phyloP scores from a whole-genome alignment of 2,113 vertebrate species.

The Glareola pratincola region DNA sequence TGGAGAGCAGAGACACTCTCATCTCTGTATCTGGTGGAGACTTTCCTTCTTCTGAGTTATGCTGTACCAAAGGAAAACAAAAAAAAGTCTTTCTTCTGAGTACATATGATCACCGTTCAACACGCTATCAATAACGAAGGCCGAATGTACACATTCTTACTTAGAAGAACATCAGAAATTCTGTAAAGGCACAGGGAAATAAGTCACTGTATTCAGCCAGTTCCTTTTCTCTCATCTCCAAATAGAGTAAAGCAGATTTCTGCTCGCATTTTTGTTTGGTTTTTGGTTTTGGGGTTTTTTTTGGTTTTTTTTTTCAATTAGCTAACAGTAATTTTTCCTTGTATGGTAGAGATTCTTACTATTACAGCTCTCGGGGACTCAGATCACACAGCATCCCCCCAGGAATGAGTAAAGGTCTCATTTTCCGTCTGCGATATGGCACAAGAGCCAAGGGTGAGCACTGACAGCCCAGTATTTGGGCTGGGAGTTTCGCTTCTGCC shows the following conservation, averaged over 20 bases:
- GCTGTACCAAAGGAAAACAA: neutral
- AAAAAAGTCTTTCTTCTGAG: neutral
- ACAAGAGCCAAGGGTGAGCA: neutral
- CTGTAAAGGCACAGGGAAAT: neutral
- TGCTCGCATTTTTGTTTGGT: neutral
- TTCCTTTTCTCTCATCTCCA: neutral
- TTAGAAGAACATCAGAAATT: neutral
- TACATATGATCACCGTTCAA: accelerated
- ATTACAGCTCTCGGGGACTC: neutral
- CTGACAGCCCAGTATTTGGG: neutral
- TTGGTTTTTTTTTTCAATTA: neutral
- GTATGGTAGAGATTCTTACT: neutral
- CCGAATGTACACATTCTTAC: neutral
- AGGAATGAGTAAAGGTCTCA: conserved; percentile 15
- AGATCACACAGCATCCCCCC: neutral
- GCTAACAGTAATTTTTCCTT: neutral
- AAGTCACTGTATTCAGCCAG: neutral
- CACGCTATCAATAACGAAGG: neutral
- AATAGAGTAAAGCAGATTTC: neutral
- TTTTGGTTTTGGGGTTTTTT: too few relatives aligned
- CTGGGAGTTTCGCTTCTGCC: neutral
- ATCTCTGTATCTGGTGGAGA: neutral
- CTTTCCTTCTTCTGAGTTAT: neutral
- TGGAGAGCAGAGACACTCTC: neutral
- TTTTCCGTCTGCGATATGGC: neutral